phyloP scores from a whole-genome alignment of 1,140 invertebrate genomes.

The Helicoverpa armigera region DNA sequence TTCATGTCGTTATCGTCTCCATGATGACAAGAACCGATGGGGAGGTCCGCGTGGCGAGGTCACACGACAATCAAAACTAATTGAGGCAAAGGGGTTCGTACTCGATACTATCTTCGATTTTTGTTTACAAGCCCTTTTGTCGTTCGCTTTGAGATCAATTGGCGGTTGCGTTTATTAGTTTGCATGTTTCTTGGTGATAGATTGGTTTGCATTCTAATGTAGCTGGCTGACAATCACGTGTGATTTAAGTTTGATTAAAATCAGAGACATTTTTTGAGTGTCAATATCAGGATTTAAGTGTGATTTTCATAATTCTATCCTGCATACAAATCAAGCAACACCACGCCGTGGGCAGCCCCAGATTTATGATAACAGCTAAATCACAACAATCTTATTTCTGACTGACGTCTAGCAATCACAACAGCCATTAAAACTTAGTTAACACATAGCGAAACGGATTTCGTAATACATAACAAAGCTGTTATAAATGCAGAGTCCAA shows the following conservation, averaged over 20 bases:
- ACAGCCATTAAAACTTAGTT: conserved; percentile 3
- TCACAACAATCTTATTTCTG: not conserved
- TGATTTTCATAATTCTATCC: too few relatives aligned
- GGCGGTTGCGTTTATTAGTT: not conserved
- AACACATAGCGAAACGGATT: conserved; percentile 31
- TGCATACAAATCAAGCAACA: too few relatives aligned
- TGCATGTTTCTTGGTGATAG: not conserved
- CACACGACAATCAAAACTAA: conserved; percentile 33
- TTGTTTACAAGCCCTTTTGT: not conserved
- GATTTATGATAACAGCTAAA: too few relatives aligned
- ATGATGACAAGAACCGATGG: conserved; percentile 2
- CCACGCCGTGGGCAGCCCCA: too few relatives aligned
- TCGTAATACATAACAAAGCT: conserved; percentile 42
- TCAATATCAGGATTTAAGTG: too few relatives aligned
- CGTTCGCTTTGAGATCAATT: not conserved
- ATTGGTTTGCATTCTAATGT: not conserved
- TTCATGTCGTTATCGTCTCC: not conserved
- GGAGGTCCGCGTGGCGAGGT: conserved; percentile 20
- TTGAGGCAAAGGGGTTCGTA: conserved; percentile 20
- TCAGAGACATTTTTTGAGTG: too few relatives aligned
- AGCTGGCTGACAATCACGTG: not conserved
- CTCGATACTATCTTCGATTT: conserved; percentile 13
- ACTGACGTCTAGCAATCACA: not conserved
- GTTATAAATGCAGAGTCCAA: conserved; percentile 55
- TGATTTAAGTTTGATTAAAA: too few relatives aligned